phyloP scores from a whole-genome alignment of 2,888 invertebrate species.

The Platerodrilus igneus region DNA sequence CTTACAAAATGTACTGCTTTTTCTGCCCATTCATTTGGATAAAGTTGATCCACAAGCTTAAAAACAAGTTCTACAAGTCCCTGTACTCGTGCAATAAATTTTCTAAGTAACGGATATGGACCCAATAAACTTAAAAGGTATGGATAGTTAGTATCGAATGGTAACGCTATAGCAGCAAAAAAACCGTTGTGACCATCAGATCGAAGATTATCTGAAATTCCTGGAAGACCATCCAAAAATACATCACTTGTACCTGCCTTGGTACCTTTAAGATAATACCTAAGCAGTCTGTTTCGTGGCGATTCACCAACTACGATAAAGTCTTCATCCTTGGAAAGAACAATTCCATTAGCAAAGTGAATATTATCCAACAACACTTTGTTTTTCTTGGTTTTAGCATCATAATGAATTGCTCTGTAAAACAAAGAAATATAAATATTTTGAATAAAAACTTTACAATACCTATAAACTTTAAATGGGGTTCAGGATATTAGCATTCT shows the following conservation, averaged over 20 bases:
- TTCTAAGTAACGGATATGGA: conserved; percentile 60
- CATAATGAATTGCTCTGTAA: conserved; percentile 72
- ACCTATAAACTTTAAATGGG: too few species aligned
- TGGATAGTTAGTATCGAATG: conserved; percentile 57
- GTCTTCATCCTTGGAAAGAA: conserved; percentile 73
- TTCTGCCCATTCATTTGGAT: conserved; percentile 63
- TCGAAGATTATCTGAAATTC: conserved; percentile 62
- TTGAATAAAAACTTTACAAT: conserved; percentile 20
- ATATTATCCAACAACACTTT: conserved; percentile 71
- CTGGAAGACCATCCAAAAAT: conserved; percentile 78
- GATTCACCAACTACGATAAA: conserved; percentile 79
- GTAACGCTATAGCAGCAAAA: conserved; percentile 57
- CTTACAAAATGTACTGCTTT: conserved; percentile 58
- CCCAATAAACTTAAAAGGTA: conserved; percentile 52
- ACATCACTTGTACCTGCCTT: conserved; percentile 75
- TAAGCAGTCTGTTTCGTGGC: conserved; percentile 58
- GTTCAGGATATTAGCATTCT: too few species aligned
- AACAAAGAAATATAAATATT: not conserved
- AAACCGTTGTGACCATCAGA: conserved; percentile 59
- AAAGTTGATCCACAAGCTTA: conserved; percentile 56
- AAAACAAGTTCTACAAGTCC: conserved; percentile 61
- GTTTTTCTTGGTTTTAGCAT: conserved; percentile 71
- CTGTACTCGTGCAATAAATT: conserved; percentile 59
- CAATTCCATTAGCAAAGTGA: conserved; percentile 85
- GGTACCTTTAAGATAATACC: conserved; percentile 75